Conservation (phyloP, 2,113 vertebrate species). For the Haplotaxodon microlepis region DNA sequence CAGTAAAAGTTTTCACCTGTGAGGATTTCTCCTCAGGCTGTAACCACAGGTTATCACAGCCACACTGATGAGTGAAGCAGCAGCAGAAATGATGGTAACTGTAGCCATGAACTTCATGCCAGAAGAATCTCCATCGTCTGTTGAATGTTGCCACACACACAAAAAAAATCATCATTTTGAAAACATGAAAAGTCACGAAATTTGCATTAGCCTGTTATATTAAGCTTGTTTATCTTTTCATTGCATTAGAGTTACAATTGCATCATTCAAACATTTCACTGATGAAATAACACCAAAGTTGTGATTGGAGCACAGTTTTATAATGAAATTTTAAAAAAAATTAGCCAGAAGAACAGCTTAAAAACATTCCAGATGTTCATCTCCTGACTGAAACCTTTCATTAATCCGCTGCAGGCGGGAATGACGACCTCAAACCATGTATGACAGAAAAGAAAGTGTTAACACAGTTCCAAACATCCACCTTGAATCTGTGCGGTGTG, state of each 20-base stretch:
- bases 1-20: background rate
- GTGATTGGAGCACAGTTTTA: background rate
- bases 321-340: accelerated
- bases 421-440: background rate
- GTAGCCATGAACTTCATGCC: background rate
- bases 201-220: background rate
- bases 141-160: background rate
- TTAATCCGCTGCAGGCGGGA: background rate
- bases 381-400: background rate
- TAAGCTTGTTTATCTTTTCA: background rate
- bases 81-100: background rate
- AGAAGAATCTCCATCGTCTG: background rate
- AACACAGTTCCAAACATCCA: background rate
- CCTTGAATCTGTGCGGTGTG: background rate
- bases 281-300: background rate
- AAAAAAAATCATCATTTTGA: background rate
- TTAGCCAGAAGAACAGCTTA: background rate
- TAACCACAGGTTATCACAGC: background rate
- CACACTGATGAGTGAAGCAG: background rate
- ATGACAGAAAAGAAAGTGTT: background rate
- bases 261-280: background rate
- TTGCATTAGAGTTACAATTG: background rate
- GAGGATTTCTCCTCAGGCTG: background rate
- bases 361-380: background rate
- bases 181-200: accelerated